These are phyloP conservation scores for Nyctibius bracteatus DNA, from an alignment of 2,113 vertebrate genomes.

Conservation along the genomic window DNA sequence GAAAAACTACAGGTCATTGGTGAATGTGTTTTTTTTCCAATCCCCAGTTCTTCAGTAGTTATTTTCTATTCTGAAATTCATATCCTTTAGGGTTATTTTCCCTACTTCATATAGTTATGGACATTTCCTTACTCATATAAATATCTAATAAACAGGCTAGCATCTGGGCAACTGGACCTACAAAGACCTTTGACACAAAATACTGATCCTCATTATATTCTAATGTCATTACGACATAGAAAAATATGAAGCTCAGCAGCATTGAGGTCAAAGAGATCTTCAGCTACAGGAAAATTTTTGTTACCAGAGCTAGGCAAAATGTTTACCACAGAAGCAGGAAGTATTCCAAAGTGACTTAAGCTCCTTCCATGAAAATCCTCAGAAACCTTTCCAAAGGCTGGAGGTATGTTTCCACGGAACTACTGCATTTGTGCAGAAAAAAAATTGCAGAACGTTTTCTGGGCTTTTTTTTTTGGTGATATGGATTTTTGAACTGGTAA, in stretches of 20 bases:
- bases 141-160: background rate
- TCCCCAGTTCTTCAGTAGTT: background rate
- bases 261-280: background rate
- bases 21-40: background rate
- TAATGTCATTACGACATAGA: background rate
- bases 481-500: background rate
- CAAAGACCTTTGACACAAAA: background rate
- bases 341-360: background rate
- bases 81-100: background rate
- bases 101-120: background rate
- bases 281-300: background rate
- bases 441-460: background rate
- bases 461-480: background rate
- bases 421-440: background rate
- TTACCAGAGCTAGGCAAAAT: background rate
- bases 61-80: background rate
- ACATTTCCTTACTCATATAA: background rate
- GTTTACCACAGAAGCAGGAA: background rate
- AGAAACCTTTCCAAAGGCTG: background rate
- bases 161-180: background rate
- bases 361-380: background rate
- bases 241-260: background rate
- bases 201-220: background rate
- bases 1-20: background rate
- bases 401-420: background rate